phyloP scores from a whole-genome alignment of 2,113 vertebrate genomes.

The Periophthalmodon schlosseri region DNA sequence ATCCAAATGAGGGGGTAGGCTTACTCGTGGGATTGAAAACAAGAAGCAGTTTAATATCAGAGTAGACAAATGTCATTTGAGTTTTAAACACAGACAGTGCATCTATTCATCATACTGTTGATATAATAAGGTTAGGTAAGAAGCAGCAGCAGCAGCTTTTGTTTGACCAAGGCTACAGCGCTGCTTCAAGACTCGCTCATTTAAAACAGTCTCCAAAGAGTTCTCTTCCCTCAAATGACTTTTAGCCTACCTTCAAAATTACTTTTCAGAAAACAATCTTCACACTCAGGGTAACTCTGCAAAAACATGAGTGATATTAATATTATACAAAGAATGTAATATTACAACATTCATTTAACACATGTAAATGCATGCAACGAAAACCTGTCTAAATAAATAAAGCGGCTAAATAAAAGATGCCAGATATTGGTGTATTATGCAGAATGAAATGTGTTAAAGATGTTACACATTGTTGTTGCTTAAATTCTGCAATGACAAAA shows the following conservation, averaged over 20 bases:
- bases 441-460: no score
- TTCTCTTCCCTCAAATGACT: neutral
- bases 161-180: neutral
- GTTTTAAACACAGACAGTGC: neutral
- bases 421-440: no score
- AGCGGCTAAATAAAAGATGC: no score
- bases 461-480: no score
- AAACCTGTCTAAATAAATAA: no score
- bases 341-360: neutral
- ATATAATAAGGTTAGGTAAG: conserved; percentile 6
- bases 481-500: no score
- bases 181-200: neutral
- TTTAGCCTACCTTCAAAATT: neutral
- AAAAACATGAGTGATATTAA: neutral
- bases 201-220: neutral
- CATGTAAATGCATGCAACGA: neutral
- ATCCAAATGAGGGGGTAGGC: neutral
- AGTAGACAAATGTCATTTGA: neutral
- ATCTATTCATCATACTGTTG: conserved; percentile 1
- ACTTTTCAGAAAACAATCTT: neutral
- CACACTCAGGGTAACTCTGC: no score
- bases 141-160: conserved; percentile 8
- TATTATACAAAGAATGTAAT: neutral
- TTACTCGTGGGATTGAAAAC: neutral
- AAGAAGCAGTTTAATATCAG: neutral